Percentiles rank a stretch among this genome's conserved stretches.
phyloP scores from a whole-genome alignment of 2,113 vertebrate genomes.

The Pontoporia blainvillei region DNA sequence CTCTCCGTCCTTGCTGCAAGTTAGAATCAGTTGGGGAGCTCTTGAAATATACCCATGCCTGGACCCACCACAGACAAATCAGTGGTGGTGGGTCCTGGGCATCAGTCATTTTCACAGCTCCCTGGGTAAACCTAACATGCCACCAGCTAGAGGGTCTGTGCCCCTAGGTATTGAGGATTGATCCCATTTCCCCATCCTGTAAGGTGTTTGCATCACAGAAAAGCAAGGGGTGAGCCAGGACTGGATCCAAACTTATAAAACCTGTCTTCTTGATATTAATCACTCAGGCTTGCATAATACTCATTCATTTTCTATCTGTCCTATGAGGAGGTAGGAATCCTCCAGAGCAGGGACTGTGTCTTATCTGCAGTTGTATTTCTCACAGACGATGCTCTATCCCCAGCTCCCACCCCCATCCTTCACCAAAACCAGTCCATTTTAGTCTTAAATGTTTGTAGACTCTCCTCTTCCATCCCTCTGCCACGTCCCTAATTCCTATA shows the following conservation, averaged over 20 bases:
- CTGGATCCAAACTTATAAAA: neutral
- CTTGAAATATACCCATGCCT: neutral
- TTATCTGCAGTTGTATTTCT: neutral
- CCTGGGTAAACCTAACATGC: neutral
- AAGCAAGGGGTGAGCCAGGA: neutral
- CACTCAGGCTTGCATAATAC: neutral
- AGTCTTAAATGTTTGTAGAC: neutral
- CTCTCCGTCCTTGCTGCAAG: neutral
- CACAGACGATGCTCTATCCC: rapidly evolving
- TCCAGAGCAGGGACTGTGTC: neutral
- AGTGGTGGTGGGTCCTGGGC: neutral
- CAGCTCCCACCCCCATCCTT: neutral
- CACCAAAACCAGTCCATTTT: neutral
- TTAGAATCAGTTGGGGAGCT: neutral
- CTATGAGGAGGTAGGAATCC: neutral
- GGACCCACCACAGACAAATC: neutral
- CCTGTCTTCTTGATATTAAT: neutral
- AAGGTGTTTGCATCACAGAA: neutral
- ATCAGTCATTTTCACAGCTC: rapidly evolving
- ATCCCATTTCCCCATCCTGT: too few species aligned
- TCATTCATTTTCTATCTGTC: neutral
- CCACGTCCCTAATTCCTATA: neutral
- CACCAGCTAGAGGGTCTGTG: neutral
- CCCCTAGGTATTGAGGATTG: too few species aligned
- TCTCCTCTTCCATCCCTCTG: neutral